Evolutionary conservation across 2,797 vertebrate species (phyloP).

Genomic region (Amniataba percoides): DNA sequence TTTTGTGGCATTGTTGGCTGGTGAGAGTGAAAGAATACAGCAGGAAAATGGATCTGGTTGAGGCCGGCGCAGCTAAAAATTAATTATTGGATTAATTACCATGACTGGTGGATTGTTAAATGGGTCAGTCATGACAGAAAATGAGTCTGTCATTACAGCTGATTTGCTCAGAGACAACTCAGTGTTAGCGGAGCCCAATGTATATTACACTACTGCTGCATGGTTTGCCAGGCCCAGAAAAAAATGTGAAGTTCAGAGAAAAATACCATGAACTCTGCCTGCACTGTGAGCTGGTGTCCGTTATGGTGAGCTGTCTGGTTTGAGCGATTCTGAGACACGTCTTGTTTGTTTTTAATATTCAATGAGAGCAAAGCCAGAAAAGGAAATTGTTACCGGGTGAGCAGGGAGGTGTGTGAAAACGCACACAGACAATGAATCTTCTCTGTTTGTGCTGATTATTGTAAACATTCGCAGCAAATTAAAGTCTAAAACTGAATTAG

Average conservation of each 20-base stretch:
- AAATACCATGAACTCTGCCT: background rate
- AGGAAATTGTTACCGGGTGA: background rate
- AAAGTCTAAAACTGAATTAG: background rate
- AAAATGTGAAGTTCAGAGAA: background rate
- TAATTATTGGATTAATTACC: slow-evolving; percentile 15
- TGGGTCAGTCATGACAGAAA: slow-evolving; percentile 9
- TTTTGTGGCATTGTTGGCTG: background rate
- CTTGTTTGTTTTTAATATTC: background rate
- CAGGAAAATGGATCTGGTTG: slow-evolving; percentile 1
- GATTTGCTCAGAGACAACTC: slow-evolving; percentile 4
- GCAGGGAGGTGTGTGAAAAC: background rate
- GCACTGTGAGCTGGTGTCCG: background rate
- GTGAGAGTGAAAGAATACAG: background rate
- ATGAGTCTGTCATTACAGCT: slow-evolving; percentile 24
- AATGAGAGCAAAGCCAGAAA: background rate
- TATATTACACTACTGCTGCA: background rate
- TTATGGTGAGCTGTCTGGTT: background rate
- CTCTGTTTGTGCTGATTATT: background rate
- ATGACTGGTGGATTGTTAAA: slow-evolving; percentile 21
- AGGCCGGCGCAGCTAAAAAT: slow-evolving; percentile 4
- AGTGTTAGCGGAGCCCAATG: background rate
- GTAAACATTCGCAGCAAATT: background rate
- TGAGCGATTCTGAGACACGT: background rate
- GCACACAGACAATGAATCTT: background rate
- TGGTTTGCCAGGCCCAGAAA: background rate